Evolutionary conservation across 2,797 vertebrate genomes (phyloP).

Genomic region (Coccyzus lansbergi): DNA sequence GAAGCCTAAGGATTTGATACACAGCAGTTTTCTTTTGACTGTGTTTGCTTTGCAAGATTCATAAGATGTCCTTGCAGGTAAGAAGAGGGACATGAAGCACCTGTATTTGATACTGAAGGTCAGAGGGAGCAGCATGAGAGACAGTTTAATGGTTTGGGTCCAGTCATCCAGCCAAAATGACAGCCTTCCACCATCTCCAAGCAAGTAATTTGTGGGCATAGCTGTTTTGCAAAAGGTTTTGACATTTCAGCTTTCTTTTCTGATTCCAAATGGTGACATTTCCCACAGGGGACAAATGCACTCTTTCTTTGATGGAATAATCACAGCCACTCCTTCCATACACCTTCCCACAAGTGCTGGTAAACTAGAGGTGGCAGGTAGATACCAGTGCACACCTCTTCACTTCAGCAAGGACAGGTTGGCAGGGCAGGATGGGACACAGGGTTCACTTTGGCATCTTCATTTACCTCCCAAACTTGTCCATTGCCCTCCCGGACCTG

Average conservation of each 20-base stretch:
- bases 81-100: background rate
- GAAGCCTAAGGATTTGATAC: background rate
- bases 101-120: background rate
- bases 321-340: background rate
- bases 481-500: too few species aligned
- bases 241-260: slow-evolving; percentile 32
- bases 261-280: background rate
- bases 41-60: background rate
- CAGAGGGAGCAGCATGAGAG: background rate
- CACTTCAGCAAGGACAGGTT: background rate
- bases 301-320: background rate
- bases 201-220: background rate
- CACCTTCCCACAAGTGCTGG: background rate
- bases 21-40: background rate
- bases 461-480: background rate
- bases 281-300: background rate
- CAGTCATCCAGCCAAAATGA: background rate
- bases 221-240: background rate
- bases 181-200: background rate
- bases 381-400: background rate
- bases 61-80: background rate
- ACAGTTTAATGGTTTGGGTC: background rate
- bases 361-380: background rate
- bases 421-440: fast-evolving
- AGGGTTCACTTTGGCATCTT: background rate